Evolutionary conservation across 2,797 vertebrate genomes (phyloP).

Genomic region (Mareca strepera): DNA sequence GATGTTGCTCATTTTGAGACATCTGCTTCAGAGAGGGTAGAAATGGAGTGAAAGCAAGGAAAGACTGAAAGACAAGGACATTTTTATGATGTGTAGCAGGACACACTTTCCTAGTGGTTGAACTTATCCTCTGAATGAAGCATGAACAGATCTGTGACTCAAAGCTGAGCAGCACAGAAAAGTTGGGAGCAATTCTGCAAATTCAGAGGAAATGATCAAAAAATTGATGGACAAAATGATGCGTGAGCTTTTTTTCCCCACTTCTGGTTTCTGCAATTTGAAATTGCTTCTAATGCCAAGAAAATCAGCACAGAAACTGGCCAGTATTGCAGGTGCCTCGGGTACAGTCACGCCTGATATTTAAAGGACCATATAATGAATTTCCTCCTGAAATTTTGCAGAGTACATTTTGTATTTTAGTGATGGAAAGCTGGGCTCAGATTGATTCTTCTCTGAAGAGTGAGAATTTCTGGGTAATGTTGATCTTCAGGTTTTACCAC

Average conservation of each 20-base stretch:
- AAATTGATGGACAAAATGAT: background rate
- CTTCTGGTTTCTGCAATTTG: background rate
- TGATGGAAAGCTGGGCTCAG: background rate
- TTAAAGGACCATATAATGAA: background rate
- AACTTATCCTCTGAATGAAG: background rate
- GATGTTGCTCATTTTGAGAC: background rate
- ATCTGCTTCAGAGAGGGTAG: background rate
- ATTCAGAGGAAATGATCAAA: background rate
- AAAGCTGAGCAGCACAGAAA: background rate
- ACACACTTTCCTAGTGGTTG: background rate
- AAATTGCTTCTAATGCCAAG: background rate
- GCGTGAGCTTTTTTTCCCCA: background rate
- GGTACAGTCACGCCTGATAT: fast-evolving
- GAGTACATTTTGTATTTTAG: background rate
- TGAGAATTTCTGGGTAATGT: background rate
- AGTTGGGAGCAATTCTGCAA: background rate
- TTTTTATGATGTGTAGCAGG: background rate
- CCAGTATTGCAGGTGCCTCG: background rate
- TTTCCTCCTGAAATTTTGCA: background rate
- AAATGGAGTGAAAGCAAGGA: background rate
- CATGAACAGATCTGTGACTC: background rate
- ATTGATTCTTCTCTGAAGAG: background rate
- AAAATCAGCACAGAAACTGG: background rate
- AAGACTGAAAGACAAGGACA: background rate
- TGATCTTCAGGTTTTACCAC: background rate